Base-by-base conservation (phyloP, 1,140 invertebrate species). In the Nixonia krombeini region DNA sequence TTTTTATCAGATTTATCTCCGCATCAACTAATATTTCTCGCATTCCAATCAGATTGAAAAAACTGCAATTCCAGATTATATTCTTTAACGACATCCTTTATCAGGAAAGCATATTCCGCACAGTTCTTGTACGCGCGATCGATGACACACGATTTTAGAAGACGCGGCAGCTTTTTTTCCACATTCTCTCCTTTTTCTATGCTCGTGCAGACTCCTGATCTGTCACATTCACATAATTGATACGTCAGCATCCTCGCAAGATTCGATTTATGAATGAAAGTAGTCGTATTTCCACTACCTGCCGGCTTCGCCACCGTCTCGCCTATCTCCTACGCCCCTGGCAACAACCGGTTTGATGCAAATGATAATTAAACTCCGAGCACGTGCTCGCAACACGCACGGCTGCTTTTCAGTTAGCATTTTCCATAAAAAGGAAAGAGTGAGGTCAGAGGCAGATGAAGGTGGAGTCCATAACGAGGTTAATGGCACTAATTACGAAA, bases 191-290 rank as follows among this genome's bases (percentile, higher is more conserved):
- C n/a, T n/a, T n/a, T n/a, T n/a, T n/a, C n/a, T n/a, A n/a, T n/a
- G n/a, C n/a, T n/a, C n/a, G n/a, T n/a, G n/a, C n/a, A n/a, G n/a
- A n/a, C n/a, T n/a, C n/a, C n/a, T n/a, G n/a, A n/a, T n/a, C 23
- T 31, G 15, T 9, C n/a, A 8, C 21, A 16, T 29, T 51, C 25
- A 15, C 38, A 63, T 41, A 46, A 59, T 53, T 45, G 26, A 53
- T n/a, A n/a, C n/a, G 38, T 17, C 18, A 33, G 29, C n/a, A 26
- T n/a, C 9, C 21, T 16, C 45, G 25, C 49, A 18, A 23, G 44
- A 16, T 10, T 42, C 35, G 29, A 44, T 44, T 74, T 65, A 63
- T 72, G 65, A 74, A 74, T 74, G 72, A 57, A 74, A 56, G 47
- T 41, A 33, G 25, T 41, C 18, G 38, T 56, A 47, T 29, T 29